Evolutionary conservation across 92 coral and sea anemone species (phyloP).

Genomic region (Micromussa lordhowensis): DNA sequence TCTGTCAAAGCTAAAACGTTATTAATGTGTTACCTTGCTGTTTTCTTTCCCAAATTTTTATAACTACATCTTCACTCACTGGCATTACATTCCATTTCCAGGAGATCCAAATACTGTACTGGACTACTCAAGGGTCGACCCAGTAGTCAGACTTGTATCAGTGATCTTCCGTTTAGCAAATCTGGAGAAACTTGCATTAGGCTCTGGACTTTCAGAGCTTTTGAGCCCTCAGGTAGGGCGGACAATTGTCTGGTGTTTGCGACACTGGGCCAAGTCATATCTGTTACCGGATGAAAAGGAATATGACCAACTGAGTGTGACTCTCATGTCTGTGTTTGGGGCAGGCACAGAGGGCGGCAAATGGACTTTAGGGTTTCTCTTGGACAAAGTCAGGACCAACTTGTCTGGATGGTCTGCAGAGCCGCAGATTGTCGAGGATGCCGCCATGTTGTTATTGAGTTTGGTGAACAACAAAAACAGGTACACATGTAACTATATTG

Average conservation of each 20-base stretch:
- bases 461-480: slow-evolving; percentile 84
- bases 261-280: slow-evolving; percentile 85
- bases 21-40: too few relatives aligned
- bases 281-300: slow-evolving; percentile 90
- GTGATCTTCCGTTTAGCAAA: slow-evolving; percentile 80
- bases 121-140: slow-evolving; percentile 74
- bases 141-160: slow-evolving; percentile 78
- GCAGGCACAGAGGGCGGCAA: slow-evolving; percentile 80
- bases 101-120: slow-evolving; percentile 51
- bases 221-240: slow-evolving; percentile 96
- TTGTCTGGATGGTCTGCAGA: slow-evolving; percentile 92
- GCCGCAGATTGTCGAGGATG: slow-evolving; percentile 85
- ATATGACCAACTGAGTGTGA: slow-evolving; percentile 82
- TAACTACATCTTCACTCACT: background rate
- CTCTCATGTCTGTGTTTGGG: slow-evolving; percentile 81
- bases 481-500: slow-evolving; percentile 38
- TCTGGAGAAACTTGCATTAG: slow-evolving; percentile 80
- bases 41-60: background rate
- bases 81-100: background rate
- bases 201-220: slow-evolving; percentile 76
- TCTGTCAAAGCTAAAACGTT: too few relatives aligned
- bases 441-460: slow-evolving; percentile 83
- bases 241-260: slow-evolving; percentile 93
- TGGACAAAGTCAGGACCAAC: slow-evolving; percentile 86
- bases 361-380: slow-evolving; percentile 88